phyloP scores from a whole-genome alignment of 2,888 invertebrate genomes.

The Apamea monoglypha region DNA sequence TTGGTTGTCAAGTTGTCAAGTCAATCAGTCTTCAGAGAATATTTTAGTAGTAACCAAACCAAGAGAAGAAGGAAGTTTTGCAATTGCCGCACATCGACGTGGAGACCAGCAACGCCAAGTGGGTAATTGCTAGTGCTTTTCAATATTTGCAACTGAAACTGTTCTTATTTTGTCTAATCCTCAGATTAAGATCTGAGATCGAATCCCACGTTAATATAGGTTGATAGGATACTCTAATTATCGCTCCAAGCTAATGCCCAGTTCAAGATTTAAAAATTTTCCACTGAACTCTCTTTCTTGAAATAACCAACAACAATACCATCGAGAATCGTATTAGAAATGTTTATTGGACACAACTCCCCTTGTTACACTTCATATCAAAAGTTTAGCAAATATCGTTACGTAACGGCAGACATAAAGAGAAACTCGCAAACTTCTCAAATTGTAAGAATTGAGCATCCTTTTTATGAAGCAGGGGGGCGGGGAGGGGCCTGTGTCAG shows the following conservation, averaged over 20 bases:
- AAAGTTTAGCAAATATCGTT: constrained; percentile 64
- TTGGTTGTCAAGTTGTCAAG: background rate
- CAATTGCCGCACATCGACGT: background rate
- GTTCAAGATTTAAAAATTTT: background rate
- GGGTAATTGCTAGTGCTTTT: background rate
- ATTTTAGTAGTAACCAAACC: background rate
- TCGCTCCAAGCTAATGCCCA: background rate
- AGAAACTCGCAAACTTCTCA: constrained; percentile 63
- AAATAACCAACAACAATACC: constrained; percentile 34
- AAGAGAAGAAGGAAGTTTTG: background rate
- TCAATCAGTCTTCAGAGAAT: background rate
- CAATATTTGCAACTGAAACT: background rate
- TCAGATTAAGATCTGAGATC: background rate
- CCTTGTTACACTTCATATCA: constrained; percentile 62
- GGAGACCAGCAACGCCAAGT: background rate
- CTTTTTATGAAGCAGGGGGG: constrained; percentile 61
- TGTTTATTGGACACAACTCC: constrained; percentile 53
- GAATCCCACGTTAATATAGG: background rate
- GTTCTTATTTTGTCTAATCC: background rate
- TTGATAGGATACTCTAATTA: background rate
- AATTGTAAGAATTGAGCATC: constrained; percentile 69
- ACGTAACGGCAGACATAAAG: constrained; percentile 63
- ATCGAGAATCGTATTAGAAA: constrained; percentile 44
- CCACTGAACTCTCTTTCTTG: background rate
- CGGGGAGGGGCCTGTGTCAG: constrained; percentile 39